Evolutionary conservation across 1,140 invertebrate genomes (phyloP).

Genomic region (Coptotermes formosanus): DNA sequence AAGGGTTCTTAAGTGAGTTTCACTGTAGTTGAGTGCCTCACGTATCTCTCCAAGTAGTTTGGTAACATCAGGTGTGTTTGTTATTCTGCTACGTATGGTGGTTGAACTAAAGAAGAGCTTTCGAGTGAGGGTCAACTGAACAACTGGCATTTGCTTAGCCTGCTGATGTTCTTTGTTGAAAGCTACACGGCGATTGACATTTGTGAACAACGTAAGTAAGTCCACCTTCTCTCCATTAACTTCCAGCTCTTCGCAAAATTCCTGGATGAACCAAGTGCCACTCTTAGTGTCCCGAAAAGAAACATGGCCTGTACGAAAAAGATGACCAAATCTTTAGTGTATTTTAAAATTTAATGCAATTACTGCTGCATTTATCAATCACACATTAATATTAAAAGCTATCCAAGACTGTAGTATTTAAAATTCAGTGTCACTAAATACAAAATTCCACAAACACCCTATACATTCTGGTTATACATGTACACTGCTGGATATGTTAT

Average conservation of each 20-base stretch:
- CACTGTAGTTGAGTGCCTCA: background rate
- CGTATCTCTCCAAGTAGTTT: background rate
- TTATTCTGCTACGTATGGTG: background rate
- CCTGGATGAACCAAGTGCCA: constrained; percentile 78
- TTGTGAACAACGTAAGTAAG: constrained; percentile 64
- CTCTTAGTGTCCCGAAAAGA: constrained; percentile 15
- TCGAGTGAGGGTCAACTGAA: constrained; percentile 70
- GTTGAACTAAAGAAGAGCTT: constrained; percentile 43
- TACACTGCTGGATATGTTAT: too few relatives aligned
- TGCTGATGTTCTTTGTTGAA: constrained; percentile 42
- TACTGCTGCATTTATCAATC: background rate
- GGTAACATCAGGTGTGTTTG: background rate
- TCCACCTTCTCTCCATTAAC: constrained; percentile 52
- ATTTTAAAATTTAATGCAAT: too few relatives aligned
- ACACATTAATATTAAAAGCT: constrained; percentile 1
- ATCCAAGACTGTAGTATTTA: too few relatives aligned
- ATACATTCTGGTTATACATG: too few relatives aligned
- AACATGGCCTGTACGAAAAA: constrained; percentile 26
- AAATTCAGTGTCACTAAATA: too few relatives aligned
- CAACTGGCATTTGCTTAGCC: constrained; percentile 66
- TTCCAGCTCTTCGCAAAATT: constrained; percentile 59
- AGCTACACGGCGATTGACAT: constrained; percentile 61
- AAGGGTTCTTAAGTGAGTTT: too few relatives aligned
- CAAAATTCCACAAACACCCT: too few relatives aligned
- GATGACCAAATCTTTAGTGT: too few relatives aligned